These are phyloP conservation scores for Brachystomella parvula DNA, from an alignment of 1,140 invertebrate genomes.

Conservation along the genomic window DNA sequence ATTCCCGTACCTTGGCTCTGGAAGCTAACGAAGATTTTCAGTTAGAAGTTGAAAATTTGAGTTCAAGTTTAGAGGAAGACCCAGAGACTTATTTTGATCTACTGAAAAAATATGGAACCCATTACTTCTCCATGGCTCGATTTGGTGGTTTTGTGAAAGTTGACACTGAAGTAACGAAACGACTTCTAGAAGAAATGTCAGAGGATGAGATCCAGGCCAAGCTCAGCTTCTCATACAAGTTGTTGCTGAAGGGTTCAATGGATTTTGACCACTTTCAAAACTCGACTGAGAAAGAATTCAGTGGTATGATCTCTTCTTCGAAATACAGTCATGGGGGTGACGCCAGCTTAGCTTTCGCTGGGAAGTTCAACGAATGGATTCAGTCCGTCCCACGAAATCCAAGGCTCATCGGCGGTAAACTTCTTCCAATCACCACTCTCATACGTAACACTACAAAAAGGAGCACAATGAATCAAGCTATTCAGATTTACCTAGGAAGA, in stretches of 20 bases:
- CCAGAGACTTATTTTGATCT: not conserved
- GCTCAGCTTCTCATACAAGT: not conserved
- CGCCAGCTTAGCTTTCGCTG: not conserved
- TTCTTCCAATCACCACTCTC: not conserved
- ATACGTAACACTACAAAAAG: not conserved
- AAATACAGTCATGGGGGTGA: not conserved
- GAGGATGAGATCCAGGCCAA: not conserved
- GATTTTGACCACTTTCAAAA: not conserved
- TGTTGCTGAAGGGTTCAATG: not conserved
- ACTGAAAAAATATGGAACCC: not conserved
- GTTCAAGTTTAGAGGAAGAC: not conserved
- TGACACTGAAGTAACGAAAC: not conserved
- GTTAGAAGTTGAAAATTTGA: not conserved
- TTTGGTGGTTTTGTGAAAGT: not conserved
- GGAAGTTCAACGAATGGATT: not conserved
- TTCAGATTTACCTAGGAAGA: not conserved
- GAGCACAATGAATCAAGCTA: not conserved
- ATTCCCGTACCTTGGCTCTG: not conserved
- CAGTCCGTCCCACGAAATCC: not conserved
- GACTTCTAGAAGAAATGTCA: not conserved
- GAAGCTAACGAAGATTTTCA: not conserved
- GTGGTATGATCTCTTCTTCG: not conserved
- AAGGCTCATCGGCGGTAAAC: not conserved
- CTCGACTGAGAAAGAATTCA: not conserved
- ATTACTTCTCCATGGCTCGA: not conserved